These are phyloP conservation scores for Pluvianellus socialis DNA, from an alignment of 2,113 vertebrate species.

Conservation along the genomic window DNA sequence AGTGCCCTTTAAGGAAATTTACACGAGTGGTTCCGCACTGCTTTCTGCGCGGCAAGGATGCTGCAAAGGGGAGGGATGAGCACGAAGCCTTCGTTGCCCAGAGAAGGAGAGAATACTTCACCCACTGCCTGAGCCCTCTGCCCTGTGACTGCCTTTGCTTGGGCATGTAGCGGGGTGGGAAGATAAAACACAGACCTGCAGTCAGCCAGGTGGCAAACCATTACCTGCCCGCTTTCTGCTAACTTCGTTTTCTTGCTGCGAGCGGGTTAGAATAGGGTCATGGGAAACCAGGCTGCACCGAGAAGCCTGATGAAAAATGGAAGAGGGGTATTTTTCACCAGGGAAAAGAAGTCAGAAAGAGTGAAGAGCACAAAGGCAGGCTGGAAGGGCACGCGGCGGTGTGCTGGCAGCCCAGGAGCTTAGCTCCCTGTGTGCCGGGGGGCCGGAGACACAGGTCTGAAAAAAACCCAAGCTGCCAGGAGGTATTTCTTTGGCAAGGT, in stretches of 20 bases:
- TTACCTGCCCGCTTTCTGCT: background rate
- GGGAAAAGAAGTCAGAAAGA: background rate
- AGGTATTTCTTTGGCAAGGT: background rate
- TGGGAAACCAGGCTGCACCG: background rate
- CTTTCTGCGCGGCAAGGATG: background rate
- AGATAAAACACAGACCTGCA: background rate
- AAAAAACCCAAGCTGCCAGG: background rate
- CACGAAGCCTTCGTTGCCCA: background rate
- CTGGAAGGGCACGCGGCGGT: fast-evolving
- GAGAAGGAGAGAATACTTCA: background rate
- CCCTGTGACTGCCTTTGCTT: background rate
- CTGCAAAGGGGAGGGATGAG: background rate
- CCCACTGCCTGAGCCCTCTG: background rate
- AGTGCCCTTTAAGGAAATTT: background rate
- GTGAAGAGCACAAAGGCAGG: background rate
- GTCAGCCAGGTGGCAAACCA: background rate
- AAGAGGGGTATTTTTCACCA: background rate
- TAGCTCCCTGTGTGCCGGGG: fast-evolving
- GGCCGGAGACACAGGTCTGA: background rate
- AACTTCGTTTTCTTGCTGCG: constrained; percentile 13
- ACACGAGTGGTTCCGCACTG: background rate
- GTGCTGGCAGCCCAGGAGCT: background rate
- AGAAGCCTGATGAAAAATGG: background rate
- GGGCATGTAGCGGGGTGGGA: background rate
- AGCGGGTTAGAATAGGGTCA: background rate